Evolutionary conservation across 2,113 vertebrate species (phyloP).

Genomic region (Cinclus mexicanus): DNA sequence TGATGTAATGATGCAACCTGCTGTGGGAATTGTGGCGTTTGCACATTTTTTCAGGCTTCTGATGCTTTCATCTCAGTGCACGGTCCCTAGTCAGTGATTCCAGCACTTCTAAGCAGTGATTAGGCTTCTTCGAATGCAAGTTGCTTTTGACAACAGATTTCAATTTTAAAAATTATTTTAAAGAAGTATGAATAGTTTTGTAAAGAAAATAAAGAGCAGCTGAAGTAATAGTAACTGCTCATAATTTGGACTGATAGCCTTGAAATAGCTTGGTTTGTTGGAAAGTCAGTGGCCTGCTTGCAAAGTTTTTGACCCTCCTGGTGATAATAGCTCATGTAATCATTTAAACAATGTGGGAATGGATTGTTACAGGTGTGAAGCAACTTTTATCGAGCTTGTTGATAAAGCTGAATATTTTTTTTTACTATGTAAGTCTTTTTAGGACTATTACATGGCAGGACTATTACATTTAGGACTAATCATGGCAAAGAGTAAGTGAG

Average conservation of each 20-base stretch:
- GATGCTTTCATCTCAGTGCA: neutral
- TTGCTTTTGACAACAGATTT: neutral
- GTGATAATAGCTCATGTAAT: neutral
- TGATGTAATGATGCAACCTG: neutral
- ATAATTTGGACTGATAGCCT: neutral
- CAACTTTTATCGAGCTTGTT: neutral
- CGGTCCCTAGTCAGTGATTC: neutral
- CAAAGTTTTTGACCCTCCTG: neutral
- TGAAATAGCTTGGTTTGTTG: neutral
- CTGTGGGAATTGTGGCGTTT: neutral
- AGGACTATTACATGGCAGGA: neutral
- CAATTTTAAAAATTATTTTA: neutral
- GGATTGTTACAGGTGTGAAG: neutral
- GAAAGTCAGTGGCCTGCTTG: neutral
- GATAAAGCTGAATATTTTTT: neutral
- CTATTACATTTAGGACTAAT: neutral
- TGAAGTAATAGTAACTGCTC: neutral
- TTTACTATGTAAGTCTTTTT: neutral
- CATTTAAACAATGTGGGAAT: neutral
- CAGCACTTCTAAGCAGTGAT: neutral
- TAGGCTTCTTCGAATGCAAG: neutral
- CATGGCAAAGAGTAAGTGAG: neutral
- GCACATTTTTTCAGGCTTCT: neutral
- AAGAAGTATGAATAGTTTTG: neutral
- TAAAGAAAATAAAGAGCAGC: neutral